Conservation (phyloP, 2,797 vertebrate species). For the Salmo trutta region DNA sequence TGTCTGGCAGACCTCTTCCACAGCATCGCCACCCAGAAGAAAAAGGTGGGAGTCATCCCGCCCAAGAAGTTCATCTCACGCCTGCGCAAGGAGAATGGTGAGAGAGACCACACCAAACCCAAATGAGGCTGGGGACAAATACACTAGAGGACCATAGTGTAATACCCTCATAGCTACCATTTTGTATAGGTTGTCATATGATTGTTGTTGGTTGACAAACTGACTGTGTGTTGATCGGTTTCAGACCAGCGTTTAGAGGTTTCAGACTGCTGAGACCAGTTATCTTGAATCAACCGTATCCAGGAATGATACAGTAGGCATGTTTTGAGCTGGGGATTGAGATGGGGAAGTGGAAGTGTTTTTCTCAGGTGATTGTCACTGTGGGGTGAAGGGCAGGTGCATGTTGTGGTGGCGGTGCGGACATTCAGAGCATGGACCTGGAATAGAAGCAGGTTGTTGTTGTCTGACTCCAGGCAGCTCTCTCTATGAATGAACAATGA, state of each 20-base stretch:
- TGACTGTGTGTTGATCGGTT: not conserved
- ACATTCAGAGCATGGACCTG: slow-evolving; percentile 41
- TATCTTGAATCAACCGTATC: no score
- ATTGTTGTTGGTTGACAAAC: not conserved
- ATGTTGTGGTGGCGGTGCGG: slow-evolving; percentile 51
- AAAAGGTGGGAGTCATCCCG: slow-evolving; percentile 97
- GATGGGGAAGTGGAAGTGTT: slow-evolving; percentile 9
- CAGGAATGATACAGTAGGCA: no score
- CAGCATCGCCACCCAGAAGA: slow-evolving; percentile 97
- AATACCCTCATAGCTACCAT: not conserved
- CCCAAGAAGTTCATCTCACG: slow-evolving; percentile 98
- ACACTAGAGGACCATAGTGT: not conserved
- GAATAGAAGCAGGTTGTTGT: slow-evolving; percentile 71
- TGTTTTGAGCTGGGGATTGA: no score
- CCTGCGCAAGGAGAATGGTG: slow-evolving; percentile 94
- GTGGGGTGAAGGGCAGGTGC: slow-evolving; percentile 58
- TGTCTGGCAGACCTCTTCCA: slow-evolving; percentile 98
- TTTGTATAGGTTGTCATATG: not conserved
- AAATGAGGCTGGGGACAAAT: not conserved
- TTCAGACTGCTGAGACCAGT: not conserved
- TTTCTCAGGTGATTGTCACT: slow-evolving; percentile 26
- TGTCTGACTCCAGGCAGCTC: slow-evolving; percentile 62
- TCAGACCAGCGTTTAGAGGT: not conserved
- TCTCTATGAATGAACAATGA: slow-evolving; percentile 72
- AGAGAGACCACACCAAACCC: slow-evolving; percentile 51